phyloP scores from a whole-genome alignment of 1,140 invertebrate genomes.

The Drosophila athabasca region DNA sequence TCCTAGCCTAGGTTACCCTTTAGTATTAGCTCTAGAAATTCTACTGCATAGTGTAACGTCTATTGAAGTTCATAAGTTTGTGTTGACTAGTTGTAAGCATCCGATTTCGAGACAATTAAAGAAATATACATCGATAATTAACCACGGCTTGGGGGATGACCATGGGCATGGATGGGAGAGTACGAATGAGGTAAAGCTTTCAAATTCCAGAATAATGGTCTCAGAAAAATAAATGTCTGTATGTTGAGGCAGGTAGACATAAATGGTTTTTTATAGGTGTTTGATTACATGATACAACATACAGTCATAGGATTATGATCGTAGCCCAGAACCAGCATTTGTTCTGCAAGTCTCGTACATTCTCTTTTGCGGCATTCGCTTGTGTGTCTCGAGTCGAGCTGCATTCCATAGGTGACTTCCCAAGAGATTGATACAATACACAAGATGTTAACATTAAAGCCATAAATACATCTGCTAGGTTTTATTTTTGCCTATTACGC shows the following conservation, averaged over 20 bases:
- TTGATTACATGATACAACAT: no score
- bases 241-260: no score
- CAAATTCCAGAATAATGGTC: not conserved
- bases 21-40: constrained; percentile 67
- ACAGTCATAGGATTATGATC: no score
- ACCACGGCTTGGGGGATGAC: no score
- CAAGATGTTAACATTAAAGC: constrained; percentile 66
- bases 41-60: constrained; percentile 45
- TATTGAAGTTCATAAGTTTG: constrained; percentile 63
- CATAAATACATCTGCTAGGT: constrained; percentile 73
- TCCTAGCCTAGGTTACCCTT: constrained; percentile 46
- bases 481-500: constrained; percentile 76
- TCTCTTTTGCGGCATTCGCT: not conserved
- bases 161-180: not conserved
- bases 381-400: not conserved
- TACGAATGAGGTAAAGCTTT: not conserved
- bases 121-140: constrained; percentile 49
- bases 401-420: not conserved
- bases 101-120: constrained; percentile 69
- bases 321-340: no score
- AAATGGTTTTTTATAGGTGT: no score
- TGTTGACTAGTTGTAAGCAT: constrained; percentile 79
- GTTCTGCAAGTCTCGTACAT: no score
- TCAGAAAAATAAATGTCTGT: no score
- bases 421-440: not conserved